Percentiles rank a stretch among this genome's conserved stretches.
Evolutionary conservation across 2,888 invertebrate genomes (phyloP).

Genomic region (Polyploca ridens): DNA sequence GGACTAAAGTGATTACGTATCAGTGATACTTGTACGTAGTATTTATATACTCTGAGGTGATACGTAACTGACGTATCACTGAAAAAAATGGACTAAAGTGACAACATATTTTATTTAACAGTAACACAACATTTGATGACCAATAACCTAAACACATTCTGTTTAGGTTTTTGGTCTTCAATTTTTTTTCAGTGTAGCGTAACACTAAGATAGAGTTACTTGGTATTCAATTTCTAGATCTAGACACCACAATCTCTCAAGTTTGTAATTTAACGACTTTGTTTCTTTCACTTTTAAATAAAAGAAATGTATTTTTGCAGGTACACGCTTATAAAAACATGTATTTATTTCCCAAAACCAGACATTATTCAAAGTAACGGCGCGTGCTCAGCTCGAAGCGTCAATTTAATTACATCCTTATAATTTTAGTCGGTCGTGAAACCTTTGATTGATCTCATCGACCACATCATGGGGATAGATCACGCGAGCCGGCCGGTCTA

Average conservation of each 20-base stretch:
- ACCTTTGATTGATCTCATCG: conserved; percentile 45
- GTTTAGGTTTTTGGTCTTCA: too few relatives aligned
- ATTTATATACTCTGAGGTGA: too few relatives aligned
- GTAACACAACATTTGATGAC: too few relatives aligned
- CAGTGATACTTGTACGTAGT: too few relatives aligned
- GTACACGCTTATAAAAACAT: background rate
- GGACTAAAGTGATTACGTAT: too few relatives aligned
- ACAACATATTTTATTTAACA: too few relatives aligned
- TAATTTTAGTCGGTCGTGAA: conserved; percentile 47
- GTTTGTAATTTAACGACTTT: conserved; percentile 34
- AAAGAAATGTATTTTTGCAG: background rate
- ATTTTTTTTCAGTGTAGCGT: background rate
- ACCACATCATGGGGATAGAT: conserved; percentile 49
- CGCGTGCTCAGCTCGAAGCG: conserved; percentile 12
- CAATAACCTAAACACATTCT: too few relatives aligned
- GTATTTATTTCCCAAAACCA: background rate
- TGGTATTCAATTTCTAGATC: conserved; percentile 1
- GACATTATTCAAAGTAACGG: background rate
- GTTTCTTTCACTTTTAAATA: conserved; percentile 20
- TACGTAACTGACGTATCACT: too few relatives aligned
- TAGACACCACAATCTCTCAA: conserved; percentile 9
- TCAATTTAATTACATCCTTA: conserved; percentile 26
- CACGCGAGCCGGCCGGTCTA: conserved; percentile 45
- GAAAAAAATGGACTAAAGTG: too few relatives aligned
- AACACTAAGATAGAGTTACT: background rate